Percentiles rank a stretch among this genome's conserved stretches.
Evolutionary conservation across 2,797 vertebrate species (phyloP).

Genomic region (Haliaeetus vocifer): DNA sequence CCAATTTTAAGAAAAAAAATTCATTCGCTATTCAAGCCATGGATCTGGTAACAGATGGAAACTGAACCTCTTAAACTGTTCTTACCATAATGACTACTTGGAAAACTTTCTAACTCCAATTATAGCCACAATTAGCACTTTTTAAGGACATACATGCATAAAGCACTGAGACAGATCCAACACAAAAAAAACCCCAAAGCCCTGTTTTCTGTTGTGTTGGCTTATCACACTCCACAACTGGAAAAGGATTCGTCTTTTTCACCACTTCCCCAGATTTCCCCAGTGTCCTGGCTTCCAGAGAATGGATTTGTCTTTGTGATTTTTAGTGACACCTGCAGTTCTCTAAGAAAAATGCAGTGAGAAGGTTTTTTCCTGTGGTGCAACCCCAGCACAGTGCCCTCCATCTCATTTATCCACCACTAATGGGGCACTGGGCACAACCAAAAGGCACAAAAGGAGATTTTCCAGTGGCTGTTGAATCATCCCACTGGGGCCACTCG

Average conservation of each 20-base stretch:
- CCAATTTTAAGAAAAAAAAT: not conserved
- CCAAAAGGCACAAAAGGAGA: not conserved
- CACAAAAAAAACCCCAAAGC: not conserved
- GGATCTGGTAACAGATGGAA: slow-evolving; percentile 55
- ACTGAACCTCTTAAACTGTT: slow-evolving; percentile 39
- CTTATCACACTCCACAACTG: not conserved
- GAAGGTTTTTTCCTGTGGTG: not conserved
- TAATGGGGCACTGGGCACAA: not conserved
- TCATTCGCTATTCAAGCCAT: slow-evolving; percentile 2
- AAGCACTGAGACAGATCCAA: slow-evolving; percentile 18
- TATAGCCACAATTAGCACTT: slow-evolving; percentile 54
- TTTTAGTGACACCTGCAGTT: slow-evolving; percentile 67
- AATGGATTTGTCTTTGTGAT: slow-evolving; percentile 6
- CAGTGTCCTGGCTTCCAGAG: not conserved
- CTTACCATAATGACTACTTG: slow-evolving; percentile 41
- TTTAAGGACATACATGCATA: not conserved
- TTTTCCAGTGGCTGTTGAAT: not conserved
- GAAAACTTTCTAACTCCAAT: slow-evolving; percentile 42
- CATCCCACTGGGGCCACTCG: not conserved
- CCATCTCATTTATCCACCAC: not conserved
- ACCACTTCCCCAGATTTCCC: not conserved
- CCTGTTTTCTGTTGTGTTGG: not conserved
- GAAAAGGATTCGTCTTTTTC: not conserved
- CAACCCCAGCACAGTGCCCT: not conserved
- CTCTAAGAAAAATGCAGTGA: slow-evolving; percentile 38